Evolutionary conservation across 2,113 vertebrate genomes (phyloP).

Genomic region (Pygoscelis antarcticus): DNA sequence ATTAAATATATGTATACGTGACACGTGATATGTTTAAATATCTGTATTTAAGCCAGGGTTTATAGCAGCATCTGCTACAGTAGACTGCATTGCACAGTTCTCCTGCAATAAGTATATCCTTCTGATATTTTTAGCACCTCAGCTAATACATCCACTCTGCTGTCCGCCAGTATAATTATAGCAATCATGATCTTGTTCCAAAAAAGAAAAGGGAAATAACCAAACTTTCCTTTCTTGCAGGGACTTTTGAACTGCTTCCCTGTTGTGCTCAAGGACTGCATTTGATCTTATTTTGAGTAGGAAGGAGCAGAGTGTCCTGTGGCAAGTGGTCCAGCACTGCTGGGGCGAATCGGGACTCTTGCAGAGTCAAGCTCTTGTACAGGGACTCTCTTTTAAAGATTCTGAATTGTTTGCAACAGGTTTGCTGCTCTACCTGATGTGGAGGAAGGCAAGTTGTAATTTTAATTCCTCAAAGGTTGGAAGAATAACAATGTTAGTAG

Average conservation of each 20-base stretch:
- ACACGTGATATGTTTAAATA: background rate
- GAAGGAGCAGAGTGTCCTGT: background rate
- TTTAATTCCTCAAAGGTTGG: background rate
- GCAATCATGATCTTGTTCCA: background rate
- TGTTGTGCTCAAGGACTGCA: background rate
- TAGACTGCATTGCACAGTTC: background rate
- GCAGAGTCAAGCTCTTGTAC: background rate
- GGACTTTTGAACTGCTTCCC: background rate
- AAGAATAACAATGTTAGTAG: too few relatives aligned
- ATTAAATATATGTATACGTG: background rate
- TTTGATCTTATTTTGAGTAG: background rate
- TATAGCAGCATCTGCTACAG: background rate
- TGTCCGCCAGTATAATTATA: background rate
- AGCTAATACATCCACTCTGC: background rate
- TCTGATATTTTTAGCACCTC: conserved; percentile 13
- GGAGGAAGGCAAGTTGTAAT: background rate
- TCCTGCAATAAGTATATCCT: background rate
- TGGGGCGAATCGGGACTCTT: fast-evolving
- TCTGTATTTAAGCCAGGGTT: background rate
- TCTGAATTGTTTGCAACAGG: background rate
- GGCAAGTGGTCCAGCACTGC: background rate
- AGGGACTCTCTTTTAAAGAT: background rate
- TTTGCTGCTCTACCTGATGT: background rate
- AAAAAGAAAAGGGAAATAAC: background rate
- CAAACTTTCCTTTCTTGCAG: background rate